Percentiles rank a stretch among this genome's conserved stretches.
phyloP scores from a whole-genome alignment of 53 echinoderm and acorn worm species.

The Apostichopus leukothele region DNA sequence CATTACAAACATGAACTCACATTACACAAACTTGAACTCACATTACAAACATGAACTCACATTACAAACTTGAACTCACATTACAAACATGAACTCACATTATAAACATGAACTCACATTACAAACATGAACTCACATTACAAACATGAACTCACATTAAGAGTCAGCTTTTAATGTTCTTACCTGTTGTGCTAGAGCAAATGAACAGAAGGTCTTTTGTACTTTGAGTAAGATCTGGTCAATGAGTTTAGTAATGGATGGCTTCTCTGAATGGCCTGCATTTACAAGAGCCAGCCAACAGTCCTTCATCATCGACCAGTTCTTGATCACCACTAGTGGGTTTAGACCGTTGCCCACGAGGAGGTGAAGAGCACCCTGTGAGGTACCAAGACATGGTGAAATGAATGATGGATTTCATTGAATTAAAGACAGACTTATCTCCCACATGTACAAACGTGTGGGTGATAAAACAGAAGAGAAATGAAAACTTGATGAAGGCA shows the following conservation, averaged over 20 bases:
- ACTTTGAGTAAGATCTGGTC: constrained; percentile 71
- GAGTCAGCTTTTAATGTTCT: not conserved
- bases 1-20: too few relatives aligned
- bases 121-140: too few relatives aligned
- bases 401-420: not conserved
- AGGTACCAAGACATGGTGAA: not conserved
- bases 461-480: not conserved
- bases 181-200: constrained; percentile 68
- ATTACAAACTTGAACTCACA: too few relatives aligned
- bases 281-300: constrained; percentile 85
- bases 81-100: too few relatives aligned
- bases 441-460: not conserved
- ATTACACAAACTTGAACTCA: too few relatives aligned
- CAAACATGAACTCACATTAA: too few relatives aligned
- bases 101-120: too few relatives aligned
- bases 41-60: too few relatives aligned
- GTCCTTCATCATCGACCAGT: constrained; percentile 72
- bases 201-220: constrained; percentile 69
- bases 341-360: constrained; percentile 62
- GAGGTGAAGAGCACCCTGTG: constrained; percentile 83
- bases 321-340: constrained; percentile 57
- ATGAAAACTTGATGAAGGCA: too few relatives aligned
- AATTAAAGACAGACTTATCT: not conserved
- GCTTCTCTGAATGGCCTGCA: constrained; percentile 98
- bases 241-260: constrained; percentile 86